Evolutionary conservation across 2,113 vertebrate species (phyloP).

Genomic region (Coptodon rendalli): DNA sequence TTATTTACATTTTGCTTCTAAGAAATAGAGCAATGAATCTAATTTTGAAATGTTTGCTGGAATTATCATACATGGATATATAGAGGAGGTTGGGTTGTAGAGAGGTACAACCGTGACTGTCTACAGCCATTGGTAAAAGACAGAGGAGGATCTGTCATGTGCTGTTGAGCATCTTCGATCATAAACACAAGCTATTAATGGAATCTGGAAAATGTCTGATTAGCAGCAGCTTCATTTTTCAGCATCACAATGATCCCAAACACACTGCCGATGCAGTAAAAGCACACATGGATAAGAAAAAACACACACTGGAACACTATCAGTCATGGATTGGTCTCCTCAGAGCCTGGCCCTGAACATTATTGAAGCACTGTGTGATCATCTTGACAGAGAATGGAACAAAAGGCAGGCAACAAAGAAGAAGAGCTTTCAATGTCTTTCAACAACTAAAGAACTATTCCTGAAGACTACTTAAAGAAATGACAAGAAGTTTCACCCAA

Average conservation of each 20-base stretch:
- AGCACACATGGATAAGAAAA: not conserved
- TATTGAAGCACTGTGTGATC: not conserved
- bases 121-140: not conserved
- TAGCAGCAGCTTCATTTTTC: not conserved
- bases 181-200: not conserved
- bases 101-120: not conserved
- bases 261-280: not conserved
- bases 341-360: not conserved
- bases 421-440: not conserved
- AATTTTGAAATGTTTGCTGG: not conserved
- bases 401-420: not conserved
- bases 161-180: not conserved
- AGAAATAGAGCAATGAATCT: not conserved
- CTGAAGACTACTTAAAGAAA: not conserved
- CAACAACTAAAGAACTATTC: not conserved
- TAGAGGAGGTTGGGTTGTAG: not conserved
- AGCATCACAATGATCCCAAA: not conserved
- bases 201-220: not conserved
- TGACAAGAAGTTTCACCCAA: not conserved
- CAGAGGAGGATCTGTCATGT: not conserved
- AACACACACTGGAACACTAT: not conserved
- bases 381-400: not conserved
- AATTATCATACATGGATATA: not conserved
- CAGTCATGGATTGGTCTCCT: not conserved
- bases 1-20: not conserved